phyloP scores from a whole-genome alignment of 2,888 invertebrate species.

The Limnephilus auricula region DNA sequence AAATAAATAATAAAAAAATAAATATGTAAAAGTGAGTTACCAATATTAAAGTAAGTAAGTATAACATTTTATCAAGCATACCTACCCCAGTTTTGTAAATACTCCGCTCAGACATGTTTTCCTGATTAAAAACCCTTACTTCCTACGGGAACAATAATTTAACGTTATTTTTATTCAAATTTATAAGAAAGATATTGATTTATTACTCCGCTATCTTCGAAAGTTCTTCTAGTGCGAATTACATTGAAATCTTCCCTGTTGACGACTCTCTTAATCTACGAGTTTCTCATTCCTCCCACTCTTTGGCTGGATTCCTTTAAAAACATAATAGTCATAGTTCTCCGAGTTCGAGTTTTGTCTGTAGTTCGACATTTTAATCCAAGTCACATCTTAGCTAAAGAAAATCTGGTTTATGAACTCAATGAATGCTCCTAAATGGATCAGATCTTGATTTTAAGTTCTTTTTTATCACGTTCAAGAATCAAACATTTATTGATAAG shows the following conservation, averaged over 20 bases:
- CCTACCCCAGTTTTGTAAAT: neutral
- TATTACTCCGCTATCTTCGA: neutral
- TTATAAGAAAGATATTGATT: conserved; percentile 9
- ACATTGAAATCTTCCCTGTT: neutral
- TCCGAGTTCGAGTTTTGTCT: neutral
- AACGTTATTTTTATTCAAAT: conserved; percentile 10
- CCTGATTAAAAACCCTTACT: conserved; percentile 2
- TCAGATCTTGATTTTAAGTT: neutral
- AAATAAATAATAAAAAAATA: no score
- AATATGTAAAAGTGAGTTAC: neutral
- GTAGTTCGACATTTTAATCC: neutral
- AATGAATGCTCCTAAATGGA: neutral
- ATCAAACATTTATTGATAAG: no score
- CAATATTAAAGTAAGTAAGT: neutral
- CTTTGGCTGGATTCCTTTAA: neutral
- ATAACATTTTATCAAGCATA: neutral
- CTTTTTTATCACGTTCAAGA: no score
- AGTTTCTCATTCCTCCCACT: neutral
- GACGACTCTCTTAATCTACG: neutral
- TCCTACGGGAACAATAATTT: conserved; percentile 5
- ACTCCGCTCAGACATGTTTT: neutral
- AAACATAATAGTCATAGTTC: neutral
- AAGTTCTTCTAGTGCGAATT: neutral
- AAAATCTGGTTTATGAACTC: neutral
- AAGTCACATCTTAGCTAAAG: neutral